phyloP scores from a whole-genome alignment of 92 coral and sea anemone species.

The Umimayanthus chanpuru region DNA sequence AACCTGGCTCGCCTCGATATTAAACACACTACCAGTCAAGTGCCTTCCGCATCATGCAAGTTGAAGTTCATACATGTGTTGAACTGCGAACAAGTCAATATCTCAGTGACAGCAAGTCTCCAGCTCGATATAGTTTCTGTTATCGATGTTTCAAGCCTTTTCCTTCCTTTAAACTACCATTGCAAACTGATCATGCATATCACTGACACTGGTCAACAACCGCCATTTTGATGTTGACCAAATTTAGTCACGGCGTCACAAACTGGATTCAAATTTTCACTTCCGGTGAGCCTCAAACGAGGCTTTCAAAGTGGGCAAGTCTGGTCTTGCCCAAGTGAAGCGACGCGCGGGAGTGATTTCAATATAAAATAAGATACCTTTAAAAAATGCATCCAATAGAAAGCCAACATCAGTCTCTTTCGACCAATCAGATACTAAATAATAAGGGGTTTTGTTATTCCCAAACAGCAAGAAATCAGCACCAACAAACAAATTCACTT shows the following conservation, averaged over 20 bases:
- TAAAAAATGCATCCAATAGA: constrained; percentile 4
- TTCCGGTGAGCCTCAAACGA: background rate
- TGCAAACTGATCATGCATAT: no score
- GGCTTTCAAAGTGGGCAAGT: background rate
- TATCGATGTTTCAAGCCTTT: no score
- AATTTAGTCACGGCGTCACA: no score
- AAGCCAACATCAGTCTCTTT: background rate
- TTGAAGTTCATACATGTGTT: no score
- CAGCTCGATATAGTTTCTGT: no score
- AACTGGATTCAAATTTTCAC: background rate
- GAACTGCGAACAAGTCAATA: no score
- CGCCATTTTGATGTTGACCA: background rate
- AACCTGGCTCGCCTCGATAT: no score
- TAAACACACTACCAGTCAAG: no score
- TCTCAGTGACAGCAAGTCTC: no score
- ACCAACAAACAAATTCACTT: background rate
- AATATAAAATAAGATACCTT: background rate
- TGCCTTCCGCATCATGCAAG: no score
- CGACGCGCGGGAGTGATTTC: constrained; percentile 5
- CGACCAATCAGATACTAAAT: constrained; percentile 9
- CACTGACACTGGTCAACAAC: background rate
- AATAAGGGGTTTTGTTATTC: background rate
- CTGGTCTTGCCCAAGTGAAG: constrained; percentile 9
- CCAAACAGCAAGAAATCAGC: background rate
- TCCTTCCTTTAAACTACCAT: no score